phyloP scores from a whole-genome alignment of 2,113 vertebrate species.

The Melanotaenia duboulayi region DNA sequence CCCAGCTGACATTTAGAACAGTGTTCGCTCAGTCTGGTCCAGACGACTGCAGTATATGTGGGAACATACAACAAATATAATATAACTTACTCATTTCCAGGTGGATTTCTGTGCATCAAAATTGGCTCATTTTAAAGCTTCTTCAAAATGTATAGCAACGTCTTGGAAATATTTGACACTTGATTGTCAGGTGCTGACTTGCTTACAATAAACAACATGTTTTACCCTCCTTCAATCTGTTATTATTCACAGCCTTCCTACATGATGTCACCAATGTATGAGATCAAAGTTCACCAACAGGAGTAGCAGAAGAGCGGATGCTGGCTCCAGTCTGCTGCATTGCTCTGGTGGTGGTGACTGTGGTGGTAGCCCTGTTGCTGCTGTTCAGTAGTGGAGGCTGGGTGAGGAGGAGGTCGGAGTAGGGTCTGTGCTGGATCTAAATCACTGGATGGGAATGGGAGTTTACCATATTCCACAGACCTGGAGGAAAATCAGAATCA shows the following conservation, averaged over 20 bases:
- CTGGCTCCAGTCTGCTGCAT: conserved; percentile 87
- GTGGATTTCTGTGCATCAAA: not conserved
- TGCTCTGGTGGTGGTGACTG: conserved; percentile 72
- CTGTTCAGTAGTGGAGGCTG: conserved; percentile 17
- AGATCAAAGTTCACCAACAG: conserved; percentile 82
- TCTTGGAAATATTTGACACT: not conserved
- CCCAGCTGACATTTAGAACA: conserved; percentile 8
- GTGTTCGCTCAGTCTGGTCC: not conserved
- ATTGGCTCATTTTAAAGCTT: conserved; percentile 3
- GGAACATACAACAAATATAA: not conserved
- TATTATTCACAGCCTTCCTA: not conserved
- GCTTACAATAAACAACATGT: not conserved
- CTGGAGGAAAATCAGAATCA: conserved; percentile 26
- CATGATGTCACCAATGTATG: not conserved
- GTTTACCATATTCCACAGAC: conserved; percentile 34
- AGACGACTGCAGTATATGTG: not conserved
- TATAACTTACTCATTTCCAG: not conserved
- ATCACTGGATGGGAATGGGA: conserved; percentile 19
- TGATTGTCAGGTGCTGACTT: not conserved
- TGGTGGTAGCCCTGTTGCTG: conserved; percentile 61
- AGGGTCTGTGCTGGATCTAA: conserved; percentile 1
- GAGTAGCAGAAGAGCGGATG: conserved; percentile 88
- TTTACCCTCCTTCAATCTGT: not conserved
- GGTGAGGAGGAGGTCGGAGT: conserved; percentile 28
- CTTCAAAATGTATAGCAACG: not conserved